A percentile compares a stretch with the other conserved stretches of the same genome.
These are phyloP conservation scores for Anaspis maculata DNA, from an alignment of 2,888 invertebrate genomes.

Conservation along the genomic window DNA sequence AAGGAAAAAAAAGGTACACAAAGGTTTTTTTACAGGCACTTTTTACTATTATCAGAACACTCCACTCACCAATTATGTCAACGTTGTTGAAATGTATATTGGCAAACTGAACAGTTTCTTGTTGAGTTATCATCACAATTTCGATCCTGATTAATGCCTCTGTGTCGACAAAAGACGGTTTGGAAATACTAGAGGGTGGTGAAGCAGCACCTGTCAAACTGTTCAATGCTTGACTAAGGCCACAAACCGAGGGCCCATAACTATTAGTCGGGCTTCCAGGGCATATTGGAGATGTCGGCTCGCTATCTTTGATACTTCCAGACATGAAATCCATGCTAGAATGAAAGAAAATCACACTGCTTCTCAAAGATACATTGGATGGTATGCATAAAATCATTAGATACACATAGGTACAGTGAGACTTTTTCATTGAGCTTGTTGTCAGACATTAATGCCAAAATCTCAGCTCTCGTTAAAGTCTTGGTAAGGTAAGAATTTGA, in stretches of 20 bases:
- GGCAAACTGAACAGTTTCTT: constrained; percentile 56
- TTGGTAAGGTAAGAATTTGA: constrained; percentile 1
- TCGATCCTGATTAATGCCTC: constrained; percentile 76
- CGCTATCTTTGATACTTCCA: constrained; percentile 85
- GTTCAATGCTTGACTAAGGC: constrained; percentile 49
- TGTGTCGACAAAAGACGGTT: constrained; percentile 42
- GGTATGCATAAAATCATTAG: too few relatives aligned
- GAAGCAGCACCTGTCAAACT: constrained; percentile 34
- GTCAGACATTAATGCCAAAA: too few relatives aligned
- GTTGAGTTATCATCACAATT: constrained; percentile 58
- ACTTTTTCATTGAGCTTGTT: too few relatives aligned
- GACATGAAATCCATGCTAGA: constrained; percentile 85
- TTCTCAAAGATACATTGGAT: too few relatives aligned
- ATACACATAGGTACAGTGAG: too few relatives aligned
- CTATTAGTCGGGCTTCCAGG: constrained; percentile 64
- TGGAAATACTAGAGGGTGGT: constrained; percentile 25
- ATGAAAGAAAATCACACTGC: not conserved
- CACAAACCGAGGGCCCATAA: constrained; percentile 43
- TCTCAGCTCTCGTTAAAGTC: too few relatives aligned
- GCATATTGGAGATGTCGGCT: constrained; percentile 81
- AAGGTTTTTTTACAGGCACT: too few relatives aligned
- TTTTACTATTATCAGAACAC: too few relatives aligned
- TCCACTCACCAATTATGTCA: constrained; percentile 75
- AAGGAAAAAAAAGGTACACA: too few relatives aligned
- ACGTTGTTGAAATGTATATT: constrained; percentile 90